Conservation (phyloP, 2,888 invertebrate genomes). For the Belgica antarctica region DNA sequence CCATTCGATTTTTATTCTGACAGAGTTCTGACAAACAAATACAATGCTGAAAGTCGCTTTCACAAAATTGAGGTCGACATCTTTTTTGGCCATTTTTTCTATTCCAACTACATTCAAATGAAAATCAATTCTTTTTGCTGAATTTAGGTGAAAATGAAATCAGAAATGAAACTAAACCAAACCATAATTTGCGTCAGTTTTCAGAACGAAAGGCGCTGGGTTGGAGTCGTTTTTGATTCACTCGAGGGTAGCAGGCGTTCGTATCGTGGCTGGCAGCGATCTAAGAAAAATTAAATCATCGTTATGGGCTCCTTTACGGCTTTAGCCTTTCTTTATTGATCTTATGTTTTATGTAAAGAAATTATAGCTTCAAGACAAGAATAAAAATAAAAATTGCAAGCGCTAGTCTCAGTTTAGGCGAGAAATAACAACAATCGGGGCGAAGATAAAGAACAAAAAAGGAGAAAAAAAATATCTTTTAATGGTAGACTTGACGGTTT, state of each 20-base stretch:
- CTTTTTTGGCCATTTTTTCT: too few species aligned
- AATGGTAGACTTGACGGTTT: background rate
- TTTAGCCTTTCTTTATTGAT: slow-evolving; percentile 21
- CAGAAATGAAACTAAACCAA: slow-evolving; percentile 3
- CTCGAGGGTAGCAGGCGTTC: background rate
- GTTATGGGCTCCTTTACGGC: background rate
- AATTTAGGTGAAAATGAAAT: background rate
- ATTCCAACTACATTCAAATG: background rate
- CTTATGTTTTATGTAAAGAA: background rate
- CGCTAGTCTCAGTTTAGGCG: too few species aligned
- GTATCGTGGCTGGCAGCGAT: background rate
- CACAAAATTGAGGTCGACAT: background rate
- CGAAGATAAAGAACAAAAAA: background rate
- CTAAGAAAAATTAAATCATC: slow-evolving; percentile 1
- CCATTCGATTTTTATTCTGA: too few species aligned
- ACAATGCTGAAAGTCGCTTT: too few species aligned
- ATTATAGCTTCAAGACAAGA: background rate
- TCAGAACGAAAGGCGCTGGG: background rate
- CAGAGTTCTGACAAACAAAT: too few species aligned
- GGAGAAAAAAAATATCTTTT: background rate
- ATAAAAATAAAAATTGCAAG: too few species aligned
- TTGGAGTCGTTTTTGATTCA: background rate
- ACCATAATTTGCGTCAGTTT: slow-evolving; percentile 17
- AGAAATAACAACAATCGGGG: too few species aligned
- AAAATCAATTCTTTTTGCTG: background rate